phyloP scores from a whole-genome alignment of 2,797 vertebrate species.

The Thalassophryne amazonica region DNA sequence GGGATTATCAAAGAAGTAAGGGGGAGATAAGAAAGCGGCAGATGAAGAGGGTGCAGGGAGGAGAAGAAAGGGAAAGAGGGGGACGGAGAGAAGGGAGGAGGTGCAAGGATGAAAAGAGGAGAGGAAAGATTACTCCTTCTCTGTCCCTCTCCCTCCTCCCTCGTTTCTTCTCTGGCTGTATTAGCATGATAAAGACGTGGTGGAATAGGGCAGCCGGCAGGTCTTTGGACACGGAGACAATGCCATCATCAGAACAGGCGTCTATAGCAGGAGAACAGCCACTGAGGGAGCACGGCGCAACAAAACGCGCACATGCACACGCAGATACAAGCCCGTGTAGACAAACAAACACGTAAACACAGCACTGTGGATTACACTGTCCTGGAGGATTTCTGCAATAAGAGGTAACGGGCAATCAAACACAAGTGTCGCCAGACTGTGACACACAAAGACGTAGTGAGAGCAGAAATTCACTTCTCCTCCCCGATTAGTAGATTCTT shows the following conservation, averaged over 20 bases:
- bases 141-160: conserved; percentile 44
- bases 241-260: conserved; percentile 72
- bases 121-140: conserved; percentile 60
- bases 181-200: conserved; percentile 77
- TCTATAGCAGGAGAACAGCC: conserved; percentile 60
- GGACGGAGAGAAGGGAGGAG: conserved; percentile 43
- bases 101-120: conserved; percentile 44
- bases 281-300: conserved; percentile 49
- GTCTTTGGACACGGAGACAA: conserved; percentile 75
- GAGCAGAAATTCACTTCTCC: too few species aligned
- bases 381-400: conserved; percentile 51
- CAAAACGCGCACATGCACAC: conserved; percentile 17
- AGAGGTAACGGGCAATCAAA: conserved; percentile 56
- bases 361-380: conserved; percentile 49
- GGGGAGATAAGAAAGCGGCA: conserved; percentile 66
- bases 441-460: not conserved
- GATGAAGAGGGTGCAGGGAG: conserved; percentile 66
- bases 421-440: conserved; percentile 24
- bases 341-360: conserved; percentile 37
- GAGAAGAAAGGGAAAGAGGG: conserved; percentile 60
- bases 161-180: conserved; percentile 52
- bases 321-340: conserved; percentile 39
- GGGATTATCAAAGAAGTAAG: conserved; percentile 76
- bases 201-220: conserved; percentile 74
- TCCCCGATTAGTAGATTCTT: not conserved